Evolutionary conservation across 2,888 invertebrate genomes (phyloP), one percentile per base, ranked within the genome.

Genomic region (Conchocele bisecta): DNA sequence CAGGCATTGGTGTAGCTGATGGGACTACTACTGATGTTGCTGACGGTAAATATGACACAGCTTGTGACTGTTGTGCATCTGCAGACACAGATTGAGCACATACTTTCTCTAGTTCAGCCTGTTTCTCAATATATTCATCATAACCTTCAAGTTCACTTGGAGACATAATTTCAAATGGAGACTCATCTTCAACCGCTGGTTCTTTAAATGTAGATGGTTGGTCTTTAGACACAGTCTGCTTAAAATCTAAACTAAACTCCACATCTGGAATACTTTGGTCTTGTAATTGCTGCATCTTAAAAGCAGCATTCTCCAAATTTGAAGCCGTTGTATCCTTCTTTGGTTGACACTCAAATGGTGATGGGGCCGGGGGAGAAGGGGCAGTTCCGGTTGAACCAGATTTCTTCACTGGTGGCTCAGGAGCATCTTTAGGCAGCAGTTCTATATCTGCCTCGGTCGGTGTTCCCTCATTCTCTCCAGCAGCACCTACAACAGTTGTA

Each of bases 131-230:
- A 71, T 80, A 86, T 15, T 80, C 59, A 22, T 72, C 77, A 73
- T 78, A 83, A 3, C 76, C 84, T 15, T 71, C 77, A 28, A 86
- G 44, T 53, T 88, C 88, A 65, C 77, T 79, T 20, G 81, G 75
- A 13, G 85, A 85, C 68, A 89, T 85, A 9, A 89, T 76, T 83
- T 90, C 91, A 80, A 86, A 87, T 44, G 92, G 91, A 64, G 86
- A 86, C 20, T 75, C 68, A 20, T 77, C 61, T 15, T 82, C 85
- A 53, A 81, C 83, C 26, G 76, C 78, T 13, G 63, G 57, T 46
- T 72, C 74, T 2, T 37, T 35, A 35, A 35, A 35, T 22, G 20
- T 20, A 24, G 29, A 20, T 50, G 35, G 29, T 37, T 29, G 35
- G 28, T 28, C 66, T 33, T 44, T 57, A 3, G 57, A 60, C 11